These are phyloP conservation scores for Ichneumoninae sp. DNA, from an alignment of 2,888 invertebrate genomes.

Conservation along the genomic window DNA sequence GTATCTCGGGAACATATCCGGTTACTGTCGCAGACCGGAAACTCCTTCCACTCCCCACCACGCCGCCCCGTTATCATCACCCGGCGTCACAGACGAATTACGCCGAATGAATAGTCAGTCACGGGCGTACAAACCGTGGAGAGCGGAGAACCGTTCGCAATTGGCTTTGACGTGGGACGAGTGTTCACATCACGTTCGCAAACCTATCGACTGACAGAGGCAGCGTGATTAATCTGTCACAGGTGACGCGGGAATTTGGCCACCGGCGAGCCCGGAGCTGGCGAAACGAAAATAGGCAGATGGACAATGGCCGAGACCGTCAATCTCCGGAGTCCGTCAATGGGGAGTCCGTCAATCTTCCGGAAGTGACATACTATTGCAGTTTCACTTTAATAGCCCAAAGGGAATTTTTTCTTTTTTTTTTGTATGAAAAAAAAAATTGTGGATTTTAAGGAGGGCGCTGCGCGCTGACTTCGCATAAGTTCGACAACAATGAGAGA, in stretches of 20 bases:
- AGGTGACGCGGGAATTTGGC: neutral
- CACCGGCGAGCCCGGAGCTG: neutral
- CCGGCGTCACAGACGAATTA: constrained; percentile 4
- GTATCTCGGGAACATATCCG: constrained; percentile 10
- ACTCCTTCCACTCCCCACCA: neutral
- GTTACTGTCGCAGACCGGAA: constrained; percentile 4
- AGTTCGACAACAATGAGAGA: too few species aligned
- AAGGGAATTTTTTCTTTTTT: neutral
- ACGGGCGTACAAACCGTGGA: neutral
- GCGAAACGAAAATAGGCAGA: neutral
- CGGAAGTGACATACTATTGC: neutral
- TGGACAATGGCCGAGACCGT: neutral
- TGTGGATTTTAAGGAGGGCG: too few species aligned
- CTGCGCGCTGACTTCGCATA: too few species aligned
- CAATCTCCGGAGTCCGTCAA: too few species aligned
- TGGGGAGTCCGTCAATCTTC: too few species aligned
- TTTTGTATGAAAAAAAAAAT: too few species aligned
- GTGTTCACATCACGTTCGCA: neutral
- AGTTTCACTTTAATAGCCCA: neutral
- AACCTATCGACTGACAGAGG: neutral
- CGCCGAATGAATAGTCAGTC: neutral
- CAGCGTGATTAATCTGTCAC: neutral
- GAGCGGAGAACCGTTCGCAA: neutral
- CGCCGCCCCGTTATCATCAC: neutral
- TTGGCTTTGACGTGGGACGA: neutral